phyloP scores from a whole-genome alignment of 53 echinoderm and acorn worm genomes.

The Antedon mediterranea region DNA sequence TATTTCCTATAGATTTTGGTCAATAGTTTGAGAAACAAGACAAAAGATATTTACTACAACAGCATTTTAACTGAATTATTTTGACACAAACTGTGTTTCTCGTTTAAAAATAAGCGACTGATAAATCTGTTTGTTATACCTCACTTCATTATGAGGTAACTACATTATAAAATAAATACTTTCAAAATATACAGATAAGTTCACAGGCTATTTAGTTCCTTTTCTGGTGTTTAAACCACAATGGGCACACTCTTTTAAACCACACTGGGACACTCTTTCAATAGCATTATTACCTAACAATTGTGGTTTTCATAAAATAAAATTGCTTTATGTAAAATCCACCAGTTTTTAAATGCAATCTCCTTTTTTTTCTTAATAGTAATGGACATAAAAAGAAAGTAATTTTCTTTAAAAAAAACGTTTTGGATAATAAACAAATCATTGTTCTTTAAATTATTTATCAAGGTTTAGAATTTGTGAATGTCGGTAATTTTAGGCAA shows the following conservation, averaged over 20 bases:
- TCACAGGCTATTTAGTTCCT: background rate
- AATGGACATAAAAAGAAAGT: too few species aligned
- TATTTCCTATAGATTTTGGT: background rate
- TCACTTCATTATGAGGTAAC: background rate
- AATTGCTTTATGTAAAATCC: too few species aligned
- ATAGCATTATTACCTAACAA: background rate
- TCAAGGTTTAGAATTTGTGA: background rate
- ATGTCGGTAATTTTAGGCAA: too few species aligned
- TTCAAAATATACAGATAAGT: background rate
- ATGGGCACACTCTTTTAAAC: background rate
- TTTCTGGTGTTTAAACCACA: background rate
- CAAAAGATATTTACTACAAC: background rate
- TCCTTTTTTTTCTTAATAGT: too few species aligned
- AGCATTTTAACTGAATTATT: background rate
- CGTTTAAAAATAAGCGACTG: background rate
- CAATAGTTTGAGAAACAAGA: background rate
- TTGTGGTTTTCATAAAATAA: too few species aligned
- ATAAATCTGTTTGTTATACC: background rate
- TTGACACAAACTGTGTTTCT: background rate
- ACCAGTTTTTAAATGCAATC: too few species aligned
- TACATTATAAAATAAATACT: background rate
- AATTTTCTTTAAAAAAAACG: too few species aligned
- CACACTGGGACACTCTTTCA: too few species aligned
- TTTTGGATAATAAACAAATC: too few species aligned
- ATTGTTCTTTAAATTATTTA: too few species aligned